Evolutionary conservation across 1,140 invertebrate genomes (phyloP).

Genomic region (Phortica variegata): DNA sequence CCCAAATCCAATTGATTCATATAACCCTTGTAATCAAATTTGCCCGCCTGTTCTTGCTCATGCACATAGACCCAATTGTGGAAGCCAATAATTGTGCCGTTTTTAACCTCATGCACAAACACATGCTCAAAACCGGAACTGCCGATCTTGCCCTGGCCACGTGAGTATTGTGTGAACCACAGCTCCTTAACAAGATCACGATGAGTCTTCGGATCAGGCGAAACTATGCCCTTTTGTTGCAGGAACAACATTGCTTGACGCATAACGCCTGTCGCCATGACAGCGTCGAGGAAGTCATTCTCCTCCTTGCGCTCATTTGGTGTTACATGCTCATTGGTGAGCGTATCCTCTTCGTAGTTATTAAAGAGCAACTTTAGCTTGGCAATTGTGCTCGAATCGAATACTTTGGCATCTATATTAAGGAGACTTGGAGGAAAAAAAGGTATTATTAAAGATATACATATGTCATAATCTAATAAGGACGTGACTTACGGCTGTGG

Average conservation of each 20-base stretch:
- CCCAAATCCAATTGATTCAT: conserved; percentile 71
- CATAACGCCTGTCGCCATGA: conserved; percentile 75
- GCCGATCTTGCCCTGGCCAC: conserved; percentile 72
- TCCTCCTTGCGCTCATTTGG: conserved; percentile 74
- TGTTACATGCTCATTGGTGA: conserved; percentile 76
- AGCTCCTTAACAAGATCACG: conserved; percentile 72
- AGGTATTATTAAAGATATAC: conserved; percentile 11
- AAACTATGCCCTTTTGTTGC: conserved; percentile 66
- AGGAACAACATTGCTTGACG: conserved; percentile 72
- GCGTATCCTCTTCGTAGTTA: conserved; percentile 74
- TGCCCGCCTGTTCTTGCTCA: conserved; percentile 68
- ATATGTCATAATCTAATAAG: conserved; percentile 4
- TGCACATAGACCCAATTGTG: conserved; percentile 90
- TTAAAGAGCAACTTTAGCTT: conserved; percentile 70
- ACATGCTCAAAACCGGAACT: conserved; percentile 86
- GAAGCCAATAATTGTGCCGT: conserved; percentile 73
- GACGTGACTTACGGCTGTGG: conserved; percentile 73
- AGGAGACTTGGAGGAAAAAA: conserved; percentile 21
- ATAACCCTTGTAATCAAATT: conserved; percentile 77
- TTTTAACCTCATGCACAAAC: conserved; percentile 81
- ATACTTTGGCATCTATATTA: conserved; percentile 31
- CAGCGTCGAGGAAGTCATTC: conserved; percentile 71
- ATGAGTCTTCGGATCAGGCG: conserved; percentile 67
- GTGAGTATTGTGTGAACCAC: conserved; percentile 81
- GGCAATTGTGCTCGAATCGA: conserved; percentile 64